Evolutionary conservation across 2,113 vertebrate species (phyloP), one percentile per base, ranked within the genome.

Genomic region (Perccottus glenii): DNA sequence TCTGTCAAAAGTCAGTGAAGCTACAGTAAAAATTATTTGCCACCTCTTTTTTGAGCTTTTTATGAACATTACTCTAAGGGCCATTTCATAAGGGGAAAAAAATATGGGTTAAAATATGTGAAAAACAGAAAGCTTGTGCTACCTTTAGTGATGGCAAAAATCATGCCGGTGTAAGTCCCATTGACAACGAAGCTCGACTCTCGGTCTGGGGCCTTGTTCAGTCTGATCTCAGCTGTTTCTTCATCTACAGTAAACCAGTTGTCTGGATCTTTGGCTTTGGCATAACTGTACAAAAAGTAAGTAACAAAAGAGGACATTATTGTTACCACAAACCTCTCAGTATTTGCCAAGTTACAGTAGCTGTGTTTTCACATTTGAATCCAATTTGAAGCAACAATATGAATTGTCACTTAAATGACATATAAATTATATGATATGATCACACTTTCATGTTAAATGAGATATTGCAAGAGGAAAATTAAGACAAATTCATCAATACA

Each of bases 231-330:
- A 46, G 94, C 95, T 67, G 94, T 96, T 61, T 92, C 90, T 64
- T 90, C 89, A 77, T 97, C 93, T 52, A 98, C 89, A 67, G 86
- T 91, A 73, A 98, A 83, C 94, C 94, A 96, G 81, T 90, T 95
- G 64, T 85, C 94, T 76, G 94, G 92, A 80, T 97, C 95, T 69
- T 84, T 89, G 77, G 92, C 94, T 87, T 96, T 94, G 12, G 87
- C 87, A 71, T 97, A 99, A 64, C 97, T 98, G 33, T 19, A 10
- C 11, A 9, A 32, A 40, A 62, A 51, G 55, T 5, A 52, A 36
- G 16, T 49, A 62, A 52, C 5, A 51, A 16, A 1, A 45, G 36
- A 44, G 8, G 16, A 61, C 3, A 55, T 11, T 10, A 38, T 9
- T 14, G 43, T 27, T 27, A 27, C 19, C 3, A 27, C 19, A 27